Evolutionary conservation across 2,888 invertebrate genomes (phyloP).

Genomic region (Tinea semifulvella): DNA sequence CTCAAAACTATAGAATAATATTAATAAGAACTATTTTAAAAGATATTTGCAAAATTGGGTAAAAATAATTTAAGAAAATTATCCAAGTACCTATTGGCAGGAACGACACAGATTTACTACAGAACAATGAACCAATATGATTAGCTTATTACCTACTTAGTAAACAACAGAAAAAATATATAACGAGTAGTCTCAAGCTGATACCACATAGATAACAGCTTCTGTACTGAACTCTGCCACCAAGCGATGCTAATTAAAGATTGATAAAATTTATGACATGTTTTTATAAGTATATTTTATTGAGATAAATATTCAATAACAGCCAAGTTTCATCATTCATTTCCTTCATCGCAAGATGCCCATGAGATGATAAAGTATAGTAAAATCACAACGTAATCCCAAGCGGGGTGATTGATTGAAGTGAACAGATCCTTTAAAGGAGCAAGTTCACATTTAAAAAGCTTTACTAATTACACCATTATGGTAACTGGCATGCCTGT

Average conservation of each 20-base stretch:
- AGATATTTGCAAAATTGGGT: too few relatives aligned
- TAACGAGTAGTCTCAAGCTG: neutral
- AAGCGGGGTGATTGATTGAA: too few relatives aligned
- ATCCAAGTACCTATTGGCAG: neutral
- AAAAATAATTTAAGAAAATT: neutral
- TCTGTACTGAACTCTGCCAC: conserved; percentile 4
- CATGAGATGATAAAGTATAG: too few relatives aligned
- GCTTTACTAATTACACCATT: too few relatives aligned
- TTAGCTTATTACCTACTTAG: neutral
- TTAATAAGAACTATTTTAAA: too few relatives aligned
- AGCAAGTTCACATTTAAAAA: too few relatives aligned
- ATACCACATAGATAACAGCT: neutral
- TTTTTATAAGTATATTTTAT: conserved; percentile 3
- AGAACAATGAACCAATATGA: conserved; percentile 1
- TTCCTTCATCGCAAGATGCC: too few relatives aligned
- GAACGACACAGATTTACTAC: neutral
- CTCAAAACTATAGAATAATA: too few relatives aligned
- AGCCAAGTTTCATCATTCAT: conserved; percentile 1
- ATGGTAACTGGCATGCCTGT: too few relatives aligned
- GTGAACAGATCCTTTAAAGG: too few relatives aligned
- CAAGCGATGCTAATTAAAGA: conserved; percentile 9
- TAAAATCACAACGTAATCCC: too few relatives aligned
- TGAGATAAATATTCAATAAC: neutral
- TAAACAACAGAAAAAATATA: conserved; percentile 4
- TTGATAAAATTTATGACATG: conserved; percentile 9